Evolutionary conservation across 1,140 invertebrate genomes (phyloP).

Genomic region (Pantala flavescens): DNA sequence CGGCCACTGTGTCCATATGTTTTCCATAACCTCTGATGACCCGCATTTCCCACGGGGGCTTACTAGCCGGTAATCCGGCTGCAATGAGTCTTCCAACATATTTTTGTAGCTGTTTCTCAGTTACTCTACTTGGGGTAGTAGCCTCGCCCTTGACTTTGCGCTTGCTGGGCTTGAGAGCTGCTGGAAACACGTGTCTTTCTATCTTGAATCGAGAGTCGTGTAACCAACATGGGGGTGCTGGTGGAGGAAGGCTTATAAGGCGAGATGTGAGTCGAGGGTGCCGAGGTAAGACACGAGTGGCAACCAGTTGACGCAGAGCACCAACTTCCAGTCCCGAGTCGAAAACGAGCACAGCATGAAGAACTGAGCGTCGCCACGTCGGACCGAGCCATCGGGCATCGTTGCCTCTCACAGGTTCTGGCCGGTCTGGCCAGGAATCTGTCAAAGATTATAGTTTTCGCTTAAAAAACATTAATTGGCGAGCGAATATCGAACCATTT

Average conservation of each 20-base stretch:
- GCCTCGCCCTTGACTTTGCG: slow-evolving; percentile 13
- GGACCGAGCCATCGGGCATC: slow-evolving; percentile 40
- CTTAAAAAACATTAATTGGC: too few species aligned
- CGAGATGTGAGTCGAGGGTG: slow-evolving; percentile 41
- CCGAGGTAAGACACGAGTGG: slow-evolving; percentile 36
- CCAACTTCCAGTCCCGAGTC: slow-evolving; percentile 36
- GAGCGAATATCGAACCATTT: too few species aligned
- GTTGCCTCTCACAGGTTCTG: slow-evolving; percentile 30
- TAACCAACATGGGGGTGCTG: slow-evolving; percentile 38
- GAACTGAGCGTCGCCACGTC: slow-evolving; percentile 33
- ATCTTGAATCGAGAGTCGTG: slow-evolving; percentile 40
- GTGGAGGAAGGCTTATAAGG: slow-evolving; percentile 31
- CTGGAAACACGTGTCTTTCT: slow-evolving; percentile 41
- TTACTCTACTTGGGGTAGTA: not conserved
- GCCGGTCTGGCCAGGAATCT: slow-evolving; percentile 19
- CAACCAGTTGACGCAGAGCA: slow-evolving; percentile 37
- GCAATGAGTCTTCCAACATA: slow-evolving; percentile 37
- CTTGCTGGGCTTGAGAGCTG: slow-evolving; percentile 29
- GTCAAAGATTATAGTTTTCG: not conserved
- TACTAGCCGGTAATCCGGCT: slow-evolving; percentile 33
- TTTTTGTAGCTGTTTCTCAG: slow-evolving; percentile 17
- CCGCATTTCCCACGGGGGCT: slow-evolving; percentile 47
- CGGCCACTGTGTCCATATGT: slow-evolving; percentile 37
- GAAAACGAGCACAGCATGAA: slow-evolving; percentile 40
- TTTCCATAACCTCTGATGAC: slow-evolving; percentile 37